phyloP scores from a whole-genome alignment of 53 echinoderm and acorn worm species.

The Temnopleurus reevesii region DNA sequence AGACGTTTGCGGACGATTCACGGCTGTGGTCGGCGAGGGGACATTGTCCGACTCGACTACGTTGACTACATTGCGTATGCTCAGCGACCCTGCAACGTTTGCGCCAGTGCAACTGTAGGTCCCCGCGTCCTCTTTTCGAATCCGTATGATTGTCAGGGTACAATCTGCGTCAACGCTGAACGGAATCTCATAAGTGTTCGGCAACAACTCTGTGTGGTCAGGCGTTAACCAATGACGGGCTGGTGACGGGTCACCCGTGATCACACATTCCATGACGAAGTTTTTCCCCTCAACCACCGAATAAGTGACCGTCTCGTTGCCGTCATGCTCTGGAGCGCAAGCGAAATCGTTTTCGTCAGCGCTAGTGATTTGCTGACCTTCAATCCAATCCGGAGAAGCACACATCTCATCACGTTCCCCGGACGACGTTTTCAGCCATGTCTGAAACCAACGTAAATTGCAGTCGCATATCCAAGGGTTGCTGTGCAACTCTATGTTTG shows the following conservation, averaged over 20 bases:
- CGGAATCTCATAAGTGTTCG: neutral
- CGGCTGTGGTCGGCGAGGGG: neutral
- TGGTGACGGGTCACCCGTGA: conserved; percentile 34
- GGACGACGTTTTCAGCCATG: neutral
- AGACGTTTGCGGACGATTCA: neutral
- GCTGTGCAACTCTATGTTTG: neutral
- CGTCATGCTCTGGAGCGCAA: neutral
- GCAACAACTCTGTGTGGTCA: conserved; percentile 2
- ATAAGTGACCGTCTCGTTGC: neutral
- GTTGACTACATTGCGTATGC: neutral
- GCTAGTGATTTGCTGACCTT: neutral
- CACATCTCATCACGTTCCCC: neutral
- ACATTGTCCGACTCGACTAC: neutral
- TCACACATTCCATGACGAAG: neutral
- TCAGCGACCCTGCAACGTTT: neutral
- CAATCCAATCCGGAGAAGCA: neutral
- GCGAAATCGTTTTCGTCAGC: neutral
- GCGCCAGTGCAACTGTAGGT: conserved; percentile 37
- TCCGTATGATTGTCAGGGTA: conserved; percentile 25
- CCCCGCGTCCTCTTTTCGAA: neutral
- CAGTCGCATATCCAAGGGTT: conserved; percentile 54
- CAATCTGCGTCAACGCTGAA: neutral
- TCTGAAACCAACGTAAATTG: conserved; percentile 14
- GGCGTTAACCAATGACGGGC: conserved; percentile 31
- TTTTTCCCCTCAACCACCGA: neutral